Evolutionary conservation across 2,888 invertebrate species (phyloP).

Genomic region (Oligia latruncula): DNA sequence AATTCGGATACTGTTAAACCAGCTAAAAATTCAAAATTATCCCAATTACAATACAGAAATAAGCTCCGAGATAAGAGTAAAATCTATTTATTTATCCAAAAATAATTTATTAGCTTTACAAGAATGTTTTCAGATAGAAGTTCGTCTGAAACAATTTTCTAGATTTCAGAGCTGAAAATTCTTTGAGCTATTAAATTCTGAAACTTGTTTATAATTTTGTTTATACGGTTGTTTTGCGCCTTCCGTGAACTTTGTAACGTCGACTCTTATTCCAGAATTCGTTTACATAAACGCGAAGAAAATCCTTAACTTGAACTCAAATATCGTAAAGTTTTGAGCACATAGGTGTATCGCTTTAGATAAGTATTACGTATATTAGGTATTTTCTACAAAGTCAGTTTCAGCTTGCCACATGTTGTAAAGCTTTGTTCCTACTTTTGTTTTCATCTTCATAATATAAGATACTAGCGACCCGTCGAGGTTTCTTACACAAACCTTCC

Average conservation of each 20-base stretch:
- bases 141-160: conserved; percentile 44
- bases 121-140: conserved; percentile 24
- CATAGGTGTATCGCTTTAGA: conserved; percentile 56
- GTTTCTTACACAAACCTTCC: no score
- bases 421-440: not conserved
- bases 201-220: conserved; percentile 63
- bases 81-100: conserved; percentile 27
- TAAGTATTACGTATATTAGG: conserved; percentile 23
- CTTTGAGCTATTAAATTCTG: conserved; percentile 53
- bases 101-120: conserved; percentile 40
- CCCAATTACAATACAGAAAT: conserved; percentile 11
- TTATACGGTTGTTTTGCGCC: conserved; percentile 55
- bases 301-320: conserved; percentile 61
- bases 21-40: not conserved
- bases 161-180: conserved; percentile 55
- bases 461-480: not conserved
- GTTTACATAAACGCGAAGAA: conserved; percentile 57
- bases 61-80: conserved; percentile 8
- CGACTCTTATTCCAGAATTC: conserved; percentile 49
- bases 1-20: not conserved
- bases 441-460: not conserved
- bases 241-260: conserved; percentile 60
- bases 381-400: conserved; percentile 3
- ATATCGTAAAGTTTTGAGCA: conserved; percentile 52
- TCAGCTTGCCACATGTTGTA: conserved; percentile 5